Base-by-base conservation (phyloP, 2,888 invertebrate genomes). In the Apodemia duryi region DNA sequence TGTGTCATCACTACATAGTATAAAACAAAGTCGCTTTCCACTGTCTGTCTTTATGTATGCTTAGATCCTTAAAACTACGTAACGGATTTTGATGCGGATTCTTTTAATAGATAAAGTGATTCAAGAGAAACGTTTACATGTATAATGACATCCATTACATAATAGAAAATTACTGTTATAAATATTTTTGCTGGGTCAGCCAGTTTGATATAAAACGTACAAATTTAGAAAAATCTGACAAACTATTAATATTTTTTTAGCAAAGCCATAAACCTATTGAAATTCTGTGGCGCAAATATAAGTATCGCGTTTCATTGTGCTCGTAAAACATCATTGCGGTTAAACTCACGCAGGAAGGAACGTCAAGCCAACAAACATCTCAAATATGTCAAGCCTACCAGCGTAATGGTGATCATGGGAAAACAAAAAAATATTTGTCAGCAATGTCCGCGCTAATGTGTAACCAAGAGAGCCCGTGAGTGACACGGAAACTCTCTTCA, bases 401-500 rank as follows among this genome's bases (percentile, higher is more conserved):
- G 71, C 77, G 77, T 81, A 82, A 82, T 83, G 84, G 85, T 81
- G 84, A 88, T 89, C 84, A 88, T 84, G 81, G 82, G 81, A 82
- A 86, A 88, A 88, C 85, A 88, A 86, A 88, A 88, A 86, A 88
- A 88, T 88, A 86, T 88, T 84, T 91, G 89, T 86, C 85, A 73
- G 73, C 72, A 75, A 73, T 77, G 80, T 82, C 83, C 77, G 80
- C 83, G 79, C 83, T 87, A 86, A 89, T 88, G 88, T 87, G 88
- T 87, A 85, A 84, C 85, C 83, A 86, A 86, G 86, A 82, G 79
- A 74, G 81, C 71, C 79, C 77, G 76, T 77, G 85, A 81, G 81
- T 84, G 88, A 90, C 88, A 87, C 87, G 89, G 87, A 89, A 90
- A 89, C 87, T 87, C 86, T 88, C 86, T 86, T 87, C 87, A 90